Evolutionary conservation across 1,140 invertebrate species (phyloP).

Genomic region (Drosophila suzukii): DNA sequence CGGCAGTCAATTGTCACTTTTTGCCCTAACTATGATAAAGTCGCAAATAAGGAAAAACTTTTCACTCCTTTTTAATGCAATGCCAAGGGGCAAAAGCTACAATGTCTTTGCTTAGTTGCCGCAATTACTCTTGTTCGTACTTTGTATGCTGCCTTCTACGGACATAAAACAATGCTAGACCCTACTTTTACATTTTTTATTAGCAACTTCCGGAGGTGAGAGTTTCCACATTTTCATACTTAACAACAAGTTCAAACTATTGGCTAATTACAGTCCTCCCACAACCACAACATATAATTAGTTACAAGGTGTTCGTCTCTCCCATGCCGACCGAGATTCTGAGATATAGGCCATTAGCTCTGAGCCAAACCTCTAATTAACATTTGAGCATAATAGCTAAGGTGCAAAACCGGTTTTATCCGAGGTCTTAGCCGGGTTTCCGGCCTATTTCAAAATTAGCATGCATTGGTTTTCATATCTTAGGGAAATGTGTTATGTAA

Average conservation of each 20-base stretch:
- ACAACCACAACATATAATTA: not conserved
- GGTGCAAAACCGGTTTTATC: not conserved
- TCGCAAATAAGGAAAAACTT: constrained; percentile 10
- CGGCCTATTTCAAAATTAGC: not conserved
- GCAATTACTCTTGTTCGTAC: constrained; percentile 4
- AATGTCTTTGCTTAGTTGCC: not conserved
- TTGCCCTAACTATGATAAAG: constrained; percentile 19
- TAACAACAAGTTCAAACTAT: not conserved
- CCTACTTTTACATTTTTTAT: constrained; percentile 8
- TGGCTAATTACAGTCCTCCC: not conserved
- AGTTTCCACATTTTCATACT: not conserved
- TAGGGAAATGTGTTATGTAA: no score
- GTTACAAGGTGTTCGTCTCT: not conserved
- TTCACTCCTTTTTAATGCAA: constrained; percentile 1
- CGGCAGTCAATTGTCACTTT: constrained; percentile 21
- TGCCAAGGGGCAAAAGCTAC: not conserved
- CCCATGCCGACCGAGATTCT: not conserved
- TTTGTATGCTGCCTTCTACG: not conserved
- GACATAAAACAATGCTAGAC: not conserved
- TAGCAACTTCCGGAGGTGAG: not conserved
- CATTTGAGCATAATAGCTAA: not conserved
- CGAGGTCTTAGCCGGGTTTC: no score
- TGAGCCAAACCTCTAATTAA: not conserved
- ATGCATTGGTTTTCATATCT: not conserved
- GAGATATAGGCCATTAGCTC: not conserved